Conservation (phyloP, 2,888 invertebrate species). For the Nysson spinosus region DNA sequence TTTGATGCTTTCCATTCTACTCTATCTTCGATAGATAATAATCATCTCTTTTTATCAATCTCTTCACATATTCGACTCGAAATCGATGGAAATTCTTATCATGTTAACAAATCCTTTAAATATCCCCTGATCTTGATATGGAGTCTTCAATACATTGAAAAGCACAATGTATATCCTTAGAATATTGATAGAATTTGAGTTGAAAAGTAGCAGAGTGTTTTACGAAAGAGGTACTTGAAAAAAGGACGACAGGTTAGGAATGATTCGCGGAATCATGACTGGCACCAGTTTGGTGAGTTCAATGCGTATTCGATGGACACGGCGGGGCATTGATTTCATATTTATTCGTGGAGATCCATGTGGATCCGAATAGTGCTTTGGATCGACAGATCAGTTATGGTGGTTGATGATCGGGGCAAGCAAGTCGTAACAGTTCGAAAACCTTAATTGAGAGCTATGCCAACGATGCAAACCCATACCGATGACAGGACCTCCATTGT, state of each 20-base stretch:
- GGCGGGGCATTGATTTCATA: slow-evolving; percentile 59
- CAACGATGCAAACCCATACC: slow-evolving; percentile 59
- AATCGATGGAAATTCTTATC: too few relatives aligned
- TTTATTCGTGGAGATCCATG: slow-evolving; percentile 48
- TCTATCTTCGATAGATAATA: too few relatives aligned
- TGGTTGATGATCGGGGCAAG: slow-evolving; percentile 23
- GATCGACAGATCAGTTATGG: slow-evolving; percentile 22
- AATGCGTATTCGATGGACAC: slow-evolving; percentile 29
- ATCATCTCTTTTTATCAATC: too few relatives aligned
- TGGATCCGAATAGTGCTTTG: slow-evolving; percentile 21
- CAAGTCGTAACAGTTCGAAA: slow-evolving; percentile 50
- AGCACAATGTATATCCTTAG: not conserved
- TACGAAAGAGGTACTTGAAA: slow-evolving; percentile 25
- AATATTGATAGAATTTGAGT: slow-evolving; percentile 3
- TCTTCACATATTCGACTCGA: too few relatives aligned
- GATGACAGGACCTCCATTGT: slow-evolving; percentile 69
- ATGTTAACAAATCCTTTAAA: too few relatives aligned
- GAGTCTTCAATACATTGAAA: not conserved
- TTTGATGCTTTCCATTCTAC: not conserved
- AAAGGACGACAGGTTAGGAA: slow-evolving; percentile 37
- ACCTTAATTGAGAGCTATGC: slow-evolving; percentile 68
- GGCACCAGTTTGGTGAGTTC: slow-evolving; percentile 48
- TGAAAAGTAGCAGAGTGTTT: slow-evolving; percentile 18
- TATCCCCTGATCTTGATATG: too few relatives aligned
- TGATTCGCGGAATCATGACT: slow-evolving; percentile 55